These are phyloP conservation scores for Ariolimax columbianus DNA, from an alignment of 2,888 invertebrate species.

Conservation along the genomic window DNA sequence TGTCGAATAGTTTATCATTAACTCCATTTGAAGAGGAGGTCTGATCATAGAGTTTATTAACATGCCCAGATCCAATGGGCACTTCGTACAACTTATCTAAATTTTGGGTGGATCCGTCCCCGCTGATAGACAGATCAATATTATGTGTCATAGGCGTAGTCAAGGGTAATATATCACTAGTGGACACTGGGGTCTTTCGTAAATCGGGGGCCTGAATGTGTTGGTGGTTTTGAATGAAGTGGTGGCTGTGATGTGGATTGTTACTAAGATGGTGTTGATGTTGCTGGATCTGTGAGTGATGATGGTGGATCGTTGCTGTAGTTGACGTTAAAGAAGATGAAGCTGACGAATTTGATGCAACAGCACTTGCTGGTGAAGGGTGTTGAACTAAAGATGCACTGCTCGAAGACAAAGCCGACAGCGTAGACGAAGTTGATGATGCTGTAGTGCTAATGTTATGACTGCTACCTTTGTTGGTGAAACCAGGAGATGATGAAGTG, in stretches of 20 bases:
- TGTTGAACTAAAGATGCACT: conserved; percentile 17
- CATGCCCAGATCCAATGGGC: neutral
- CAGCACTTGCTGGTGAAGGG: neutral
- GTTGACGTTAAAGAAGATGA: conserved; percentile 17
- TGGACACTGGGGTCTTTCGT: conserved; percentile 32
- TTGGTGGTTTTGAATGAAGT: conserved; percentile 32
- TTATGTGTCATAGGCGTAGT: conserved; percentile 41
- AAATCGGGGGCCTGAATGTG: conserved; percentile 1
- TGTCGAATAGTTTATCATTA: conserved; percentile 36
- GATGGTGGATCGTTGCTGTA: conserved; percentile 42
- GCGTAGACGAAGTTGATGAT: neutral
- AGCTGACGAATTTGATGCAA: neutral
- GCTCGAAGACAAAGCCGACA: conserved; percentile 7
- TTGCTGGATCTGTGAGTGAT: conserved; percentile 43
- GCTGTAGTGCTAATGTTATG: neutral
- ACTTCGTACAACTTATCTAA: conserved; percentile 37
- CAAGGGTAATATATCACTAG: conserved; percentile 18
- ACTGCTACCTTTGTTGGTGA: neutral
- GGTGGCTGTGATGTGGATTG: neutral
- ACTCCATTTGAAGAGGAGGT: conserved; percentile 6
- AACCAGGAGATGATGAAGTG: conserved; percentile 26
- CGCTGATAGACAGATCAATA: conserved; percentile 21
- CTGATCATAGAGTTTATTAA: conserved; percentile 19
- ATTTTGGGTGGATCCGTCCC: neutral
- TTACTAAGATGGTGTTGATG: conserved; percentile 28